Evolutionary conservation across 2,888 invertebrate genomes (phyloP), one percentile per base, ranked within the genome.

Genomic region (Philonicus albiceps): DNA sequence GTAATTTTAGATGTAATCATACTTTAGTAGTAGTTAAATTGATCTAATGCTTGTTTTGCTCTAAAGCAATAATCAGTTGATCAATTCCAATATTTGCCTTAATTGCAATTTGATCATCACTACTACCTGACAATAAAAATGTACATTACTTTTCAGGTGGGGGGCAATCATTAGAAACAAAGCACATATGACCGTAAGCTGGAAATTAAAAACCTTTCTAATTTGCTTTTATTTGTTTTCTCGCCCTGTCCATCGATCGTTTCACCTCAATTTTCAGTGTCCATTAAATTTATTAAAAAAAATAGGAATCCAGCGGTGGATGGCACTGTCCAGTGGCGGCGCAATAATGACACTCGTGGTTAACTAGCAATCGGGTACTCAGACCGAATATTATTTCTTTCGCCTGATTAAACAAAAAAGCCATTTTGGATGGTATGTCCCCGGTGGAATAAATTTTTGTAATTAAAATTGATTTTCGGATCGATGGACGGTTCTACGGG

Each of bases 401-500:
- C 49, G 22, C 49, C 78, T 78, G 78, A 78, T 78, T 78, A 78
- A 78, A 78, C 78, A 78, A 78, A 78, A 78, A 78, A 78, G 5
- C 49, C 19, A 27, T 78, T 78, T 73, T 78, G n/a, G 16, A 22
- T 49, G 64, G 64, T 78, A 7, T 37, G 49, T 30, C 27, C 27
- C 49, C 30, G n/a, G 2, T 49, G 43, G 43, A 78, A 78, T 43
- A 78, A 78, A 78, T 64, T 78, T 43, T 78, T 49, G 49, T 78
- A 78, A 78, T 78, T 78, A 78, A 78, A 78, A 78, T 78, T 78
- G 78, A 78, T 78, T 78, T 78, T 78, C 30, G 49, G 78, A 78
- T 78, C 78, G 49, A 78, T 78, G 43, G 4, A 19, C 53, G 7
- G n/a, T 19, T 2, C 19, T 37, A 76, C 11, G 49, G 11, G 27